phyloP scores from a whole-genome alignment of 2,113 vertebrate species.

The Lipotes vexillifer region DNA sequence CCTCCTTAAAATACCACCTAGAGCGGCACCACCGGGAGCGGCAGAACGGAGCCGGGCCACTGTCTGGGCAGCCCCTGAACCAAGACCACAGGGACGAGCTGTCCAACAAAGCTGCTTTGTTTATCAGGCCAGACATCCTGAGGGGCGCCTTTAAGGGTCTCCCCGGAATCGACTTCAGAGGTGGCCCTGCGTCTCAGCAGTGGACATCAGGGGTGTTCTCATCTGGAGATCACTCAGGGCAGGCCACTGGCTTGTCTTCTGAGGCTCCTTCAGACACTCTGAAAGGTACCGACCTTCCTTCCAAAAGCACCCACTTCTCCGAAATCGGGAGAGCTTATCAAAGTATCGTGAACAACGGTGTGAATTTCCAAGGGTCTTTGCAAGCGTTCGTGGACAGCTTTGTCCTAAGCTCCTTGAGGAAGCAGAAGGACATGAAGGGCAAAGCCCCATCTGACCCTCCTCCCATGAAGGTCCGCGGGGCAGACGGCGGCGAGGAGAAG shows the following conservation, averaged over 20 bases:
- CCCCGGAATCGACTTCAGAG: conserved; percentile 92
- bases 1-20: conserved; percentile 97
- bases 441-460: conserved; percentile 84
- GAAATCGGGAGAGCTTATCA: conserved; percentile 95
- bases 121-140: conserved; percentile 94
- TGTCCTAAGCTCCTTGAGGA: conserved; percentile 94
- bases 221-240: conserved; percentile 86
- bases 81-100: conserved; percentile 93
- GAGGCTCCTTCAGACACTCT: conserved; percentile 84
- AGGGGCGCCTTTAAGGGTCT: conserved; percentile 94
- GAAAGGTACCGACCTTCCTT: conserved; percentile 86
- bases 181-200: conserved; percentile 89
- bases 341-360: conserved; percentile 92
- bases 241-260: conserved; percentile 81
- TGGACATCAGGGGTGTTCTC: conserved; percentile 90
- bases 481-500: conserved; percentile 86
- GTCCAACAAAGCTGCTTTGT: conserved; percentile 86
- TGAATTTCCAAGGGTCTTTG: conserved; percentile 96
- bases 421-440: conserved; percentile 90
- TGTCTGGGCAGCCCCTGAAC: conserved; percentile 83
- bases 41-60: conserved; percentile 90
- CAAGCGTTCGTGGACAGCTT: conserved; percentile 99
- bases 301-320: conserved; percentile 90
- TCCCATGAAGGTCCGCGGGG: conserved; percentile 85
- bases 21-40: conserved; percentile 96